Base-by-base conservation (phyloP, 2,797 vertebrate species). In the Rhinogobio ventralis region DNA sequence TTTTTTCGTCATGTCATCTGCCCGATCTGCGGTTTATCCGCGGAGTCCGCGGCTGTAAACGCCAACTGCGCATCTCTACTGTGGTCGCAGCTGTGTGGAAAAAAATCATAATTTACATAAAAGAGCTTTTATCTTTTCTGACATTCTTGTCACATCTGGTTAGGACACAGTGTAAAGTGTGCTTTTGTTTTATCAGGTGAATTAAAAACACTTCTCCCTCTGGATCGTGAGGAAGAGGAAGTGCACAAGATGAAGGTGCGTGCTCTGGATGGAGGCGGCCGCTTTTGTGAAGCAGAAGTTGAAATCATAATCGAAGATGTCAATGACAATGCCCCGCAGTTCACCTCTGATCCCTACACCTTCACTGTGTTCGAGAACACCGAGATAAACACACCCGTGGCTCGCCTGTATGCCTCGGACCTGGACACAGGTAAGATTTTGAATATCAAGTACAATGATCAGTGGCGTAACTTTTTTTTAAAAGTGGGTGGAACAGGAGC, bases 341-440 rank as follows among this genome's bases (percentile, higher is more conserved):
- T 99, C 90, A 93, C 95, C 5, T 92, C 95, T 1, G 96, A 99
- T 79, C 94, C 95, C 0, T 96, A 97, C 84, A 89, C 95, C 89
- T 90, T 99, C 67, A 97, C 97, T 0, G 97, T 99, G 14, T 99
- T 98, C 55, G 98, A 99, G 92, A 99, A 99, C 93, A 99, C 98
- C 0, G 98, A 98, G 89, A 94, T 92, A 0, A 96, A 96, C 90
- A 99, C 98, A 0, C 95, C 94, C 4, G 83, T 99, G 89, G 96
- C 96, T 2, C 96, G 96, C 82, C 96, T 99, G 60, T 96, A 96
- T 86, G 98, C 98, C 30, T 95, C 94, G 0, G 98, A 99, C 66
- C 86, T 94, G 0, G 98, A 99, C 86, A 74, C 94, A 73, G 98
- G 98, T 99, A 94, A 91, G 92, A 20, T 46, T 33, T 64, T 51